Evolutionary conservation across 2,888 invertebrate species (phyloP).

Genomic region (Folsomia candida): DNA sequence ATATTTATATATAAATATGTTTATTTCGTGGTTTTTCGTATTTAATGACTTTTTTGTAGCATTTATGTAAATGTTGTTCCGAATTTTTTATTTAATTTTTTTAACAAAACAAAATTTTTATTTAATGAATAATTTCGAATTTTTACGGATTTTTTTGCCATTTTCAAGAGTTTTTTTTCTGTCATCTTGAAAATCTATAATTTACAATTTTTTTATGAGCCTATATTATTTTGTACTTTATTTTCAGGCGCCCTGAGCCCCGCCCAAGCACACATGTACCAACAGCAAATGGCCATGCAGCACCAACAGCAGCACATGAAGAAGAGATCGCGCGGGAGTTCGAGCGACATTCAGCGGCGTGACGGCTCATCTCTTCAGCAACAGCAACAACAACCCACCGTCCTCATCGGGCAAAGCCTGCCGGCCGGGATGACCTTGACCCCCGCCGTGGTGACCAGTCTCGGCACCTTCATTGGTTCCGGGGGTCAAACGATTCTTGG

Average conservation of each 20-base stretch:
- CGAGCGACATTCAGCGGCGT: slow-evolving; percentile 40
- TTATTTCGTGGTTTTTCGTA: too few relatives aligned
- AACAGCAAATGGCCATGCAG: slow-evolving; percentile 55
- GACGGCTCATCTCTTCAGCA: slow-evolving; percentile 20
- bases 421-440: slow-evolving; percentile 49
- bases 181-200: background rate
- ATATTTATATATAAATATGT: too few relatives aligned
- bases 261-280: slow-evolving; percentile 51
- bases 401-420: slow-evolving; percentile 48
- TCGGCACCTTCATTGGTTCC: slow-evolving; percentile 50
- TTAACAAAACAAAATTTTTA: too few relatives aligned
- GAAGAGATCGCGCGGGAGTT: slow-evolving; percentile 53
- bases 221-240: too few relatives aligned
- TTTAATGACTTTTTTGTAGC: too few relatives aligned
- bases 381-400: slow-evolving; percentile 34
- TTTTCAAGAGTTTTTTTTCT: background rate
- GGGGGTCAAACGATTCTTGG: slow-evolving; percentile 40
- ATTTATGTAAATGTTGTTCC: too few relatives aligned
- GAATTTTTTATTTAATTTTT: too few relatives aligned
- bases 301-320: slow-evolving; percentile 56
- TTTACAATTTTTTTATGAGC: too few relatives aligned
- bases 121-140: too few relatives aligned
- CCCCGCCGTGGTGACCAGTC: slow-evolving; percentile 51
- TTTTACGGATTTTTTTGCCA: too few relatives aligned
- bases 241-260: slow-evolving; percentile 45